Evolutionary conservation across 2,797 vertebrate genomes (phyloP).

Genomic region (Paramormyrops hopkinsi): DNA sequence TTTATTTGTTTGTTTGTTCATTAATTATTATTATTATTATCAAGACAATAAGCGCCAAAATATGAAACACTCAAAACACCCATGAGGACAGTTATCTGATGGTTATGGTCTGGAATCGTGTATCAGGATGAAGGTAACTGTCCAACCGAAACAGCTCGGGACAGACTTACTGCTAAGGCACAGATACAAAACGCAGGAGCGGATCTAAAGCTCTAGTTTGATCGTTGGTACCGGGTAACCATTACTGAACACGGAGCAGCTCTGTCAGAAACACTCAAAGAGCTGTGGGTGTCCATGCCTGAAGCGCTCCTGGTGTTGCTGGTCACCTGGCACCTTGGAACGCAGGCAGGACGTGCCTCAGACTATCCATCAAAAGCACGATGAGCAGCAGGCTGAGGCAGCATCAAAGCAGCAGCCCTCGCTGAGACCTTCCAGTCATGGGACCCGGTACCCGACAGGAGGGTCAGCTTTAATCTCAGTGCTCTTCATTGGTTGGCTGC

Average conservation of each 20-base stretch:
- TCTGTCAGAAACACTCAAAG: not conserved
- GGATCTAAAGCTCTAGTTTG: not conserved
- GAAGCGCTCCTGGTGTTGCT: not conserved
- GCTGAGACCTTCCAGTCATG: not conserved
- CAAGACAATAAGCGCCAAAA: not conserved
- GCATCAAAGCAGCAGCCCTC: not conserved
- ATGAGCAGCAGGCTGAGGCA: not conserved
- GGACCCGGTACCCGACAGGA: not conserved
- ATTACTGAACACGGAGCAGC: not conserved
- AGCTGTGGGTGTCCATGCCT: not conserved
- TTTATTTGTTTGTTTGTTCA: not conserved
- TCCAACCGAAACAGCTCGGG: not conserved
- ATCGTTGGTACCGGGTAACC: not conserved
- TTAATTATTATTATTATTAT: not conserved
- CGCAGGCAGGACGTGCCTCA: not conserved
- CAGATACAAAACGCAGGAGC: not conserved
- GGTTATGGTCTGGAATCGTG: not conserved
- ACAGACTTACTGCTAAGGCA: not conserved
- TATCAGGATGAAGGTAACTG: not conserved
- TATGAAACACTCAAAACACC: not conserved
- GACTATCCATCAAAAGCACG: not conserved
- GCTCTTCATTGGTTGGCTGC: not conserved
- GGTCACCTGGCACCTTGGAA: not conserved
- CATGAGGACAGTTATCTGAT: not conserved
- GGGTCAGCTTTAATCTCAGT: not conserved